These are phyloP conservation scores for Ostrea denselamellosa DNA, from an alignment of 1,140 invertebrate species.

Conservation along the genomic window DNA sequence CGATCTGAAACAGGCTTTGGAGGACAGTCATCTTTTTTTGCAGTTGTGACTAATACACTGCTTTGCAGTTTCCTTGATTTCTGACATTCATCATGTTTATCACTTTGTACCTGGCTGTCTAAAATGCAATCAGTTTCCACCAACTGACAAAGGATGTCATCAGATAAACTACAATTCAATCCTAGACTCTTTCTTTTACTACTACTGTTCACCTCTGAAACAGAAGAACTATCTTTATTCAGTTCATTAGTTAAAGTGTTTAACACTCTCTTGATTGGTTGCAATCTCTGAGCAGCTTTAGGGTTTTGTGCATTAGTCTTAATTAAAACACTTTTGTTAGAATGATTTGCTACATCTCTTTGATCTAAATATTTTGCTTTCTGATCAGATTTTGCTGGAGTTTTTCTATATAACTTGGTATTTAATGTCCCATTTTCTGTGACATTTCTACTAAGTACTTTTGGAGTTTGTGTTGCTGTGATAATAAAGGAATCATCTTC, in stretches of 20 bases:
- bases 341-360: not conserved
- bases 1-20: not conserved
- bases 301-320: not conserved
- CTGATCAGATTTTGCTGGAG: not conserved
- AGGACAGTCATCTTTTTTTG: not conserved
- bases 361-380: constrained; percentile 9
- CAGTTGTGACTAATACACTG: not conserved
- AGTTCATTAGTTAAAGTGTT: not conserved
- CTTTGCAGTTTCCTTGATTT: not conserved
- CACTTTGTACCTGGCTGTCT: constrained; percentile 59
- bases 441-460: not conserved
- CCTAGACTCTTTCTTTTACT: constrained; percentile 42
- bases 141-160: constrained; percentile 69
- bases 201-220: not conserved
- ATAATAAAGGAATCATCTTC: constrained; percentile 53
- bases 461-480: constrained; percentile 50
- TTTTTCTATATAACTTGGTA: not conserved
- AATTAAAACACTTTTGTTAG: not conserved
- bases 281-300: not conserved
- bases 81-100: not conserved
- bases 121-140: constrained; percentile 67
- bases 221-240: constrained; percentile 11
- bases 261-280: not conserved
- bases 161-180: constrained; percentile 67
- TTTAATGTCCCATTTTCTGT: not conserved